Evolutionary conservation across 2,113 vertebrate species (phyloP), one percentile per base, ranked within the genome.

Genomic region (Hippocampus guttulatus): DNA sequence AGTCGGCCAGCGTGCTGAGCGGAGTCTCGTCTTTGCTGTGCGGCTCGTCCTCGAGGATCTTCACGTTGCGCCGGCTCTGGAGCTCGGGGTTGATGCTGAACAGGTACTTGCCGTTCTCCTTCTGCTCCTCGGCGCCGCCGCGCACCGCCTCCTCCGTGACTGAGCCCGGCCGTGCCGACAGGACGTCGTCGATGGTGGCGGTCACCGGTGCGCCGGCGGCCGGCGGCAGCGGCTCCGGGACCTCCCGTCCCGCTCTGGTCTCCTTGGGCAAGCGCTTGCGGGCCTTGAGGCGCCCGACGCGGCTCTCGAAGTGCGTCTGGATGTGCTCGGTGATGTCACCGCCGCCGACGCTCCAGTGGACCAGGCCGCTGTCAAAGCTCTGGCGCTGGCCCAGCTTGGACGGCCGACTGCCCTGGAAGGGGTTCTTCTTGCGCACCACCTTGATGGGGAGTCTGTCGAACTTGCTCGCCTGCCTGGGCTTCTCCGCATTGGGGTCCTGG

Each of bases 281-380:
- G 82, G 84, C 82, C 80, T 89, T 90, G n/a, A 92, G 88, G 45
- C 93, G 91, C 78, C 95, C 92, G 55, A 78, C 88, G 76, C 91
- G 94, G 89, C 95, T 96, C 90, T 99, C 97, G 12, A 99, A 98
- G 91, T 98, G 95, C 80, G 97, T 98, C 90, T 98, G 97, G 84
- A 99, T 99, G 88, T 99, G 97, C 82, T 98, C 96, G 5, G 97
- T 99, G 82, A 96, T 98, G 80, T 98, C 97, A 0, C 97, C 97
- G 3, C 97, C 97, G 21, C 97, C 97, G 15, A 97, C 95, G 85
- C 95, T 94, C 97, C 97, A 98, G 91, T 99, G 97, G 81, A 97
- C 89, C 76, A 98, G 90, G 65, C 97, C 97, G 18, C 97, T 98
- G 74, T 98, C 94, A 1, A 99, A 99, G 88, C 95, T 94, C 92